Evolutionary conservation across 1,140 invertebrate species (phyloP).

Genomic region (Heliconius hewitsoni): DNA sequence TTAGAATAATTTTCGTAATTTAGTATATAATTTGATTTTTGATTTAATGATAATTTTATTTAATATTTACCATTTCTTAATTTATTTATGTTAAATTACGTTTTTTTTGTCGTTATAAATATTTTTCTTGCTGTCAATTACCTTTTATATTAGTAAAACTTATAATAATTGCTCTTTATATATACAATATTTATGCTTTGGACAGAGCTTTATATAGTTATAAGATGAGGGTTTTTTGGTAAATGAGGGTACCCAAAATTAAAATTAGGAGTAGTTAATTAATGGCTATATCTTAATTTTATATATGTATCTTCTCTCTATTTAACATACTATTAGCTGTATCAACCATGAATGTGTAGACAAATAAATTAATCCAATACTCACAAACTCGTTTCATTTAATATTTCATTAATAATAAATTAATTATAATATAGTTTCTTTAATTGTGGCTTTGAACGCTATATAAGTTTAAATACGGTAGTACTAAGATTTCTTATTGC

Average conservation of each 20-base stretch:
- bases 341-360: not conserved
- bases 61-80: too few species aligned
- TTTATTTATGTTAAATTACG: not conserved
- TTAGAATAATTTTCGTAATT: too few species aligned
- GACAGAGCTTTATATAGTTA: not conserved
- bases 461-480: too few species aligned
- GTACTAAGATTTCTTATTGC: too few species aligned
- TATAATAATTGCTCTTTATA: not conserved
- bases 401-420: not conserved
- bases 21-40: too few species aligned
- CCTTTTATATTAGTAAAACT: not conserved
- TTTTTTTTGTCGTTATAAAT: not conserved
- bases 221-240: not conserved
- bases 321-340: not conserved
- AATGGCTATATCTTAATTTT: not conserved
- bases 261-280: not conserved
- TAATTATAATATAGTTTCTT: too few species aligned
- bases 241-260: conserved; percentile 1
- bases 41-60: too few species aligned
- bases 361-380: not conserved
- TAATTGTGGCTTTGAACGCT: too few species aligned
- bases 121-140: not conserved
- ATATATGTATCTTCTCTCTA: not conserved
- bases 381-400: not conserved
- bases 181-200: conserved; percentile 3